Evolutionary conservation across 2,888 invertebrate species (phyloP).

Genomic region (Dasypolia templi): DNA sequence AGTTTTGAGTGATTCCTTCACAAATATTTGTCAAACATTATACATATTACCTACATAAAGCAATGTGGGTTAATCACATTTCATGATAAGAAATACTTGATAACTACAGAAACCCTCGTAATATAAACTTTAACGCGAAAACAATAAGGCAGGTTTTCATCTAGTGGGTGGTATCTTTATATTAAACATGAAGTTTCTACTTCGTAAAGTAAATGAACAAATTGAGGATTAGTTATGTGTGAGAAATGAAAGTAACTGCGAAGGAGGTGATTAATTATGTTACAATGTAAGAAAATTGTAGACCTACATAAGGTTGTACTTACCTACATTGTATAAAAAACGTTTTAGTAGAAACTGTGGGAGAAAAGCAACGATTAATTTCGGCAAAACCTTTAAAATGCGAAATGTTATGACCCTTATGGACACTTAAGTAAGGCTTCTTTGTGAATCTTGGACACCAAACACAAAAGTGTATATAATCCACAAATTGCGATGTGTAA

Average conservation of each 20-base stretch:
- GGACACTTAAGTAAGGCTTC: neutral
- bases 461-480: neutral
- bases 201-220: slow-evolving; percentile 60
- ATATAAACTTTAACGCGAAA: slow-evolving; percentile 37
- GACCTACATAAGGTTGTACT: neutral
- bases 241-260: slow-evolving; percentile 60
- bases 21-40: slow-evolving; percentile 78
- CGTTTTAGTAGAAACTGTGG: slow-evolving; percentile 18
- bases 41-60: slow-evolving; percentile 74
- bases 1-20: slow-evolving; percentile 77
- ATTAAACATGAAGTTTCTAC: slow-evolving; percentile 51
- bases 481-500: too few species aligned
- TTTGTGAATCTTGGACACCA: neutral
- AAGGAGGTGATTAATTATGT: slow-evolving; percentile 9
- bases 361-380: neutral
- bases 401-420: neutral
- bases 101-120: slow-evolving; percentile 55
- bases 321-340: slow-evolving; percentile 16
- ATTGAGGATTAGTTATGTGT: slow-evolving; percentile 58
- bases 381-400: neutral
- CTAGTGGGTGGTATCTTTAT: slow-evolving; percentile 4
- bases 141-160: slow-evolving; percentile 31
- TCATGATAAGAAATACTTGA: slow-evolving; percentile 79
- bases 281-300: slow-evolving; percentile 24
- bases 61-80: slow-evolving; percentile 83